phyloP scores from a whole-genome alignment of 2,113 vertebrate genomes.

The Charina bottae region DNA sequence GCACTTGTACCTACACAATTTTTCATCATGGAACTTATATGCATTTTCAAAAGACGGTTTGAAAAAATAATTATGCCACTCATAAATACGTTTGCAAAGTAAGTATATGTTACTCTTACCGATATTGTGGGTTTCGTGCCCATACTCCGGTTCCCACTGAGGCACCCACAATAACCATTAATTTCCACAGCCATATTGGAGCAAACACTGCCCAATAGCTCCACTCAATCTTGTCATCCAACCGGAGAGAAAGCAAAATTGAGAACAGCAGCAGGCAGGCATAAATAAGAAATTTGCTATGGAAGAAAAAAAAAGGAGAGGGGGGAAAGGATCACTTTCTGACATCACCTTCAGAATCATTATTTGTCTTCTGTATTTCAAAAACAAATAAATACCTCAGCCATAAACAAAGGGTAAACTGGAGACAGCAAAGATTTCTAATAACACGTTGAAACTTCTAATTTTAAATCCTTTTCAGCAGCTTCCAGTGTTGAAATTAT shows the following conservation, averaged over 20 bases:
- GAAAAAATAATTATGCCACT: background rate
- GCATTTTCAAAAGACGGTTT: background rate
- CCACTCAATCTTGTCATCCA: slow-evolving; percentile 96
- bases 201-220: slow-evolving; percentile 98
- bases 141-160: slow-evolving; percentile 95
- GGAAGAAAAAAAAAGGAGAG: background rate
- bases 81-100: background rate
- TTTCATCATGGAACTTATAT: no score
- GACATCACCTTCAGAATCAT: background rate
- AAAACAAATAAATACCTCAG: background rate
- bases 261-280: slow-evolving; percentile 97
- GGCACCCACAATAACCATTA: slow-evolving; percentile 95
- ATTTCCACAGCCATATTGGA: slow-evolving; percentile 98
- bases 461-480: background rate
- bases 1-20: background rate
- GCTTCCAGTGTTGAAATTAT: background rate
- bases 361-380: background rate
- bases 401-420: background rate
- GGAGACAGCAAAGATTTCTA: background rate
- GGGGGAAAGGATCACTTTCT: background rate
- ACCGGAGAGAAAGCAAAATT: slow-evolving; percentile 88
- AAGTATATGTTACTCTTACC: slow-evolving; percentile 72
- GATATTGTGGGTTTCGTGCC: slow-evolving; percentile 97
- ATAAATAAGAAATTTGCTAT: slow-evolving; percentile 98
- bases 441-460: background rate